phyloP scores from a whole-genome alignment of 2,113 vertebrate genomes.

The Eurypyga helias region DNA sequence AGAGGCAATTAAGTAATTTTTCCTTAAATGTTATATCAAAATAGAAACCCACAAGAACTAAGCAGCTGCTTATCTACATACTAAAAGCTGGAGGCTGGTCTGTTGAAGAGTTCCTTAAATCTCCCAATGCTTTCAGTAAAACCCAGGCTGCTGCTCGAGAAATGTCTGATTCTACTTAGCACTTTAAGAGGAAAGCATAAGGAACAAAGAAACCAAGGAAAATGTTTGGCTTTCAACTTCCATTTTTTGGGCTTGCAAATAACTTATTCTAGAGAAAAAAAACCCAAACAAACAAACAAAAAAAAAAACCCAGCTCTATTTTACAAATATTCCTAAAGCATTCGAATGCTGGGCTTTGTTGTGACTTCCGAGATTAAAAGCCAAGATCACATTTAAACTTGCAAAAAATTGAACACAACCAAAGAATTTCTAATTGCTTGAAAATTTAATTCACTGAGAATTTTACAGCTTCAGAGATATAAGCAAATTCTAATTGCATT shows the following conservation, averaged over 20 bases:
- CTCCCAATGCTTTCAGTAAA: slow-evolving; percentile 3
- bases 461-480: background rate
- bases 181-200: slow-evolving; percentile 21
- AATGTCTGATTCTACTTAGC: background rate
- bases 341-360: background rate
- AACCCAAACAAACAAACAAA: no score
- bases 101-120: background rate
- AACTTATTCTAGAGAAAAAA: background rate
- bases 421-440: background rate
- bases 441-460: background rate
- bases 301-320: background rate
- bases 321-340: background rate
- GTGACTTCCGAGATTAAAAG: background rate
- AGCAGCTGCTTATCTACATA: slow-evolving; percentile 7
- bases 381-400: background rate
- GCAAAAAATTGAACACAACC: background rate
- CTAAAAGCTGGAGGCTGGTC: background rate
- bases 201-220: slow-evolving; percentile 13
- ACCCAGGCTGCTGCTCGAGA: background rate
- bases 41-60: background rate
- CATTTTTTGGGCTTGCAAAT: slow-evolving; percentile 1
- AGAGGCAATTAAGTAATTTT: background rate
- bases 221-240: slow-evolving; percentile 45
- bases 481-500: background rate
- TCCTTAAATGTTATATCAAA: background rate